Conservation (phyloP, 1,140 invertebrate species). For the Leptestheria dahalacensis region DNA sequence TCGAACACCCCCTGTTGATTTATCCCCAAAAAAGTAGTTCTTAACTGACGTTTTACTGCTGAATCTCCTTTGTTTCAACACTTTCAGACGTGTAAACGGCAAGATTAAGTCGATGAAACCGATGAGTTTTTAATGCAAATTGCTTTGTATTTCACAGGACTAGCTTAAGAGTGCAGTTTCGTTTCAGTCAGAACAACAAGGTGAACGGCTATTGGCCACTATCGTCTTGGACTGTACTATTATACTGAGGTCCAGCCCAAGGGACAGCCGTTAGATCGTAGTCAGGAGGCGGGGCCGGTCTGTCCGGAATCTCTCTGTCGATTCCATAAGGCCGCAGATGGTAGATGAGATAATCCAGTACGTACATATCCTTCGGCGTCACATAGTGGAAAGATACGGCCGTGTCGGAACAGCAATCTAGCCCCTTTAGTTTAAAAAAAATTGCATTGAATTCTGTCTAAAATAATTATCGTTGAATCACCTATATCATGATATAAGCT, state of each 20-base stretch:
- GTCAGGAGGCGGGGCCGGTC: slow-evolving; percentile 9
- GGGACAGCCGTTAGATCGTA: slow-evolving; percentile 8
- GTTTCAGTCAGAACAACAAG: too few relatives aligned
- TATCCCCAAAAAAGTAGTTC: too few relatives aligned
- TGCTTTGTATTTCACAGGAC: too few relatives aligned
- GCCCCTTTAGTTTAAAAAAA: slow-evolving; percentile 44
- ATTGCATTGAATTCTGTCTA: too few relatives aligned
- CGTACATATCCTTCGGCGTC: slow-evolving; percentile 83
- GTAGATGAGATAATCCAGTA: slow-evolving; percentile 90
- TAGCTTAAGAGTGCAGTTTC: too few relatives aligned
- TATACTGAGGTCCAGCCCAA: background rate
- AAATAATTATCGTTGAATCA: background rate
- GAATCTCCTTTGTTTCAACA: too few relatives aligned
- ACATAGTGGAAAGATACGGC: slow-evolving; percentile 96
- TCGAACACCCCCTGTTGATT: too few relatives aligned
- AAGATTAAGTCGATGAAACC: too few relatives aligned
- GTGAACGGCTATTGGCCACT: too few relatives aligned
- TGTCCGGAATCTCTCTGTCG: background rate
- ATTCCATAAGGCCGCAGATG: slow-evolving; percentile 76
- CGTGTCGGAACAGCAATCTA: slow-evolving; percentile 88
- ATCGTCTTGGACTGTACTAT: background rate
- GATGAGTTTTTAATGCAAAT: too few relatives aligned
- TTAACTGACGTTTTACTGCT: too few relatives aligned
- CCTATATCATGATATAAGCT: background rate
- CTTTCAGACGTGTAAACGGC: too few relatives aligned